Evolutionary conservation across 2,797 vertebrate species (phyloP).

Genomic region (Sebastes trivittatus): DNA sequence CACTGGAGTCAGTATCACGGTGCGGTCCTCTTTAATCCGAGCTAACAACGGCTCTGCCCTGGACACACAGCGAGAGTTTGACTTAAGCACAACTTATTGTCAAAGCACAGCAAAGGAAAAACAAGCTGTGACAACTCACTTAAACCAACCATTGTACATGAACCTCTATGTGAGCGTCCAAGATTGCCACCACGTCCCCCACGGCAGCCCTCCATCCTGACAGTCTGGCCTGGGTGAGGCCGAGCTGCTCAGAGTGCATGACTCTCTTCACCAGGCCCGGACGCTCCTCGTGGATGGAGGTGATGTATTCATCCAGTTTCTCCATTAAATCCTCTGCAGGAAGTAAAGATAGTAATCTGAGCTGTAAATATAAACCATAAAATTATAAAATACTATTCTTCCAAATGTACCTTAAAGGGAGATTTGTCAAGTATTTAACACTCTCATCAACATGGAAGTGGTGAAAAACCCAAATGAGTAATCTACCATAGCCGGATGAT

Average conservation of each 20-base stretch:
- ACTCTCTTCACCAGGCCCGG: conserved; percentile 75
- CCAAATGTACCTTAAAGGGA: too few species aligned
- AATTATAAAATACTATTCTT: too few species aligned
- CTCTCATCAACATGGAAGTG: too few species aligned
- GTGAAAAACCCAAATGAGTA: neutral
- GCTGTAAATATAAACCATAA: too few species aligned
- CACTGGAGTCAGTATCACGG: conserved; percentile 79
- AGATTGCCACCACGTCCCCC: conserved; percentile 84
- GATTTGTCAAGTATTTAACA: too few species aligned
- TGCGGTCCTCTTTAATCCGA: conserved; percentile 83
- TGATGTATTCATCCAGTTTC: conserved; percentile 69
- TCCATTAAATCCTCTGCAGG: conserved; percentile 74
- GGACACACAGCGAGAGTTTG: neutral
- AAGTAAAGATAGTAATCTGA: neutral
- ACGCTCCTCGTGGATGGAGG: conserved; percentile 59
- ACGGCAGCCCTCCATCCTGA: conserved; percentile 79
- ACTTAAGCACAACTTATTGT: neutral
- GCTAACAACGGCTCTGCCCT: conserved; percentile 87
- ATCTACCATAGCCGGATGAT: neutral
- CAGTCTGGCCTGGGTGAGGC: conserved; percentile 81
- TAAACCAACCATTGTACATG: conserved; percentile 72
- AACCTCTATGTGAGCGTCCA: conserved; percentile 87
- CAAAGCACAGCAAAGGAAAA: neutral
- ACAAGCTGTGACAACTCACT: neutral
- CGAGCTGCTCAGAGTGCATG: conserved; percentile 74